These are phyloP conservation scores for Amphiura filiformis DNA, from an alignment of 35 echinoderm and acorn worm genomes.

Conservation along the genomic window DNA sequence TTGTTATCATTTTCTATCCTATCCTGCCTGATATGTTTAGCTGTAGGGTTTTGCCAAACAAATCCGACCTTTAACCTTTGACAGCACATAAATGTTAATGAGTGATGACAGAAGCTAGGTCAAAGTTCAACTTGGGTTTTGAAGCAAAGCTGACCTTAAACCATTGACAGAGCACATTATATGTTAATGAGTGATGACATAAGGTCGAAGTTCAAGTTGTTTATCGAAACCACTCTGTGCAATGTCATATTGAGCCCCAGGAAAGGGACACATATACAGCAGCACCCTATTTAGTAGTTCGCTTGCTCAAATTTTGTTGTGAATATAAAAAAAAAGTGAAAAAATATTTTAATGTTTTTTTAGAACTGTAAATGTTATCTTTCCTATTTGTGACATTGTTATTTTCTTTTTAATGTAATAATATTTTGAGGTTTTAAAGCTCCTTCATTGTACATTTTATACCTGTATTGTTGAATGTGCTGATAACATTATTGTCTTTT, in stretches of 20 bases:
- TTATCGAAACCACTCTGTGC: not conserved
- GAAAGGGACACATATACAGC: not conserved
- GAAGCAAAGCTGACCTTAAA: too few relatives aligned
- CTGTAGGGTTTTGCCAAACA: not conserved
- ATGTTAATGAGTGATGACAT: too few relatives aligned
- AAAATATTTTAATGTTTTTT: not conserved
- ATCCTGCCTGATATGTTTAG: constrained; percentile 2
- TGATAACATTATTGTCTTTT: not conserved
- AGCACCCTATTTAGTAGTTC: not conserved
- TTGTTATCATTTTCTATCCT: not conserved
- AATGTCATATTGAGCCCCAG: not conserved
- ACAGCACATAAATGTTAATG: too few relatives aligned
- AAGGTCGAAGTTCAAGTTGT: constrained; percentile 3
- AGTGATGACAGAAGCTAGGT: too few relatives aligned
- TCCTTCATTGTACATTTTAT: constrained; percentile 5
- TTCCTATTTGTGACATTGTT: not conserved
- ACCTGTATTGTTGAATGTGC: not conserved
- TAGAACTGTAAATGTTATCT: not conserved
- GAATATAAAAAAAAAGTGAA: not conserved
- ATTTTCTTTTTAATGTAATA: not conserved
- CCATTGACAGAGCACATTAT: not conserved
- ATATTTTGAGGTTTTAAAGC: not conserved
- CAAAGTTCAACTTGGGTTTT: too few relatives aligned
- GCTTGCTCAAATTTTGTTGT: not conserved
- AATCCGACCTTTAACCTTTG: not conserved